These are phyloP conservation scores for Pteronura brasiliensis DNA, from an alignment of 2,113 vertebrate genomes.

Conservation along the genomic window DNA sequence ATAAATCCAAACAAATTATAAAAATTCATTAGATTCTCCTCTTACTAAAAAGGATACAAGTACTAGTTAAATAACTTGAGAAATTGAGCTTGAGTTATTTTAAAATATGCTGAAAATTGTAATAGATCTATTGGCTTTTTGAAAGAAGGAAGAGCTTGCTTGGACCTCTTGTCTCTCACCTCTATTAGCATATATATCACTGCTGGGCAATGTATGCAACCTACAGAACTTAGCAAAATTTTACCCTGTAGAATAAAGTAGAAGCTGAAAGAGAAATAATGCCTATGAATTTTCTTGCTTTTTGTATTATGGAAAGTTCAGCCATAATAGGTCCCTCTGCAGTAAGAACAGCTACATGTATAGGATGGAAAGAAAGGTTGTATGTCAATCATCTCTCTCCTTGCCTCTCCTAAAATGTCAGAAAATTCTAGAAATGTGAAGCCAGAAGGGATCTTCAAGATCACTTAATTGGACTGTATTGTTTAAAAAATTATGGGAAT, in stretches of 20 bases:
- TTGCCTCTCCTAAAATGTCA: not conserved
- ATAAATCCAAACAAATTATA: not conserved
- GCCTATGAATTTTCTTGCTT: not conserved
- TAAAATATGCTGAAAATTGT: not conserved
- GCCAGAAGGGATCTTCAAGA: not conserved
- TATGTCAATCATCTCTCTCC: not conserved
- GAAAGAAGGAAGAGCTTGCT: not conserved
- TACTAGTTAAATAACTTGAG: not conserved
- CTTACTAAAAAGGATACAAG: not conserved
- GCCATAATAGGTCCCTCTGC: not conserved
- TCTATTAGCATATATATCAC: not conserved
- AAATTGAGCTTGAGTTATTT: not conserved
- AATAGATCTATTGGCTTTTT: not conserved
- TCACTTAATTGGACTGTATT: not conserved
- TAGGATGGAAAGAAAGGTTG: not conserved
- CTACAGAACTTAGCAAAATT: not conserved
- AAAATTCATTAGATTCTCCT: not conserved
- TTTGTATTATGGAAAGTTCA: conserved; percentile 2
- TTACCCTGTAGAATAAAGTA: not conserved
- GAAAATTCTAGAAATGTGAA: conserved; percentile 8
- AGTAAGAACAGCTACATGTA: not conserved
- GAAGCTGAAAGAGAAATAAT: conserved; percentile 18
- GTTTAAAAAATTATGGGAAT: not conserved
- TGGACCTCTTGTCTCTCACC: not conserved
- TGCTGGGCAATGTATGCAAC: not conserved